Evolutionary conservation across 2,113 vertebrate genomes (phyloP).

Genomic region (Paratilapia polleni): DNA sequence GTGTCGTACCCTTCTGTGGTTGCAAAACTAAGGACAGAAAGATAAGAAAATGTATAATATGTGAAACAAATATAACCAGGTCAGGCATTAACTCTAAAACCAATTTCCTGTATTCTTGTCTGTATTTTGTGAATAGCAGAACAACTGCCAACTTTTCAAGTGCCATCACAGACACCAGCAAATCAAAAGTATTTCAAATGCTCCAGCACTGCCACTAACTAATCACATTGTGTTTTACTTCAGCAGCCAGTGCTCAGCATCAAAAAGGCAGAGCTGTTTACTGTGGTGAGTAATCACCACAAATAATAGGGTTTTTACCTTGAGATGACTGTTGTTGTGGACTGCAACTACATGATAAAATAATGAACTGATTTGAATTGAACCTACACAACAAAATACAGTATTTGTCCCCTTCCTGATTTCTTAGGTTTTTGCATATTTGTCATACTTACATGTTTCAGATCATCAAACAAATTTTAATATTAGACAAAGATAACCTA

Average conservation of each 20-base stretch:
- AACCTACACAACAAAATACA: neutral
- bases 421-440: no score
- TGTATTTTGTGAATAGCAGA: neutral
- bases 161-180: neutral
- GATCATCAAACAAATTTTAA: no score
- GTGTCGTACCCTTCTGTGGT: neutral
- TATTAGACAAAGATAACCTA: no score
- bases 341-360: neutral
- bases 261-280: neutral
- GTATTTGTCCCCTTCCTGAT: no score
- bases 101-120: neutral
- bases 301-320: neutral
- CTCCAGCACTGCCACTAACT: neutral
- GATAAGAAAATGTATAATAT: neutral
- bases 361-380: neutral
- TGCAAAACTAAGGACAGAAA: conserved; percentile 35
- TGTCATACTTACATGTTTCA: no score
- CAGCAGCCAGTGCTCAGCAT: neutral
- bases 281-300: neutral
- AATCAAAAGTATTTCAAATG: neutral
- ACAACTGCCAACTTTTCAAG: neutral
- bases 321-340: neutral
- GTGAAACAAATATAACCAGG: neutral
- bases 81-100: neutral
- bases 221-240: neutral